A percentile compares a stretch with the other conserved stretches of the same genome.
phyloP scores from a whole-genome alignment of 2,888 invertebrate species.

The Eucriotettix oculatus region DNA sequence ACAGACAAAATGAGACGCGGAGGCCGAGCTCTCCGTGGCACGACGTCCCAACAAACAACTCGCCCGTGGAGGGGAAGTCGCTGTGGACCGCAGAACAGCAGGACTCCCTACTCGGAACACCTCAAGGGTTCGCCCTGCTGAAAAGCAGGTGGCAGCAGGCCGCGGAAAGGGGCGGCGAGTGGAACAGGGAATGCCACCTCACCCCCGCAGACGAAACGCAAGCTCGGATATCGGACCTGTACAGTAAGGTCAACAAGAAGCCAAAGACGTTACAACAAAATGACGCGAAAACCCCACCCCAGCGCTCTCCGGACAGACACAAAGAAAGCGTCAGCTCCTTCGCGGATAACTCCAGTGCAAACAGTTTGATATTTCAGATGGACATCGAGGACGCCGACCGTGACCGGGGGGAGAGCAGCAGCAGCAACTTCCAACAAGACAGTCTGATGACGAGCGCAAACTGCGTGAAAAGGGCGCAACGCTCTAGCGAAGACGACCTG shows the following conservation, averaged over 20 bases:
- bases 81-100: background rate
- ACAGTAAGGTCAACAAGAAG: slow-evolving; percentile 2
- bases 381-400: slow-evolving; percentile 15
- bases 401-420: slow-evolving; percentile 18
- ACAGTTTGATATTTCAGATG: too few relatives aligned
- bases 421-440: background rate
- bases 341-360: too few relatives aligned
- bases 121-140: slow-evolving; percentile 7
- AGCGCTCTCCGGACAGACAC: too few relatives aligned
- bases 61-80: slow-evolving; percentile 13
- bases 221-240: slow-evolving; percentile 9
- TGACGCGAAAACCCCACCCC: too few relatives aligned
- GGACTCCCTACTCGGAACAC: slow-evolving; percentile 10
- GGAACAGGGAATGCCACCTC: background rate
- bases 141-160: slow-evolving; percentile 7
- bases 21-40: slow-evolving; percentile 18
- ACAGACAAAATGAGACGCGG: slow-evolving; percentile 1
- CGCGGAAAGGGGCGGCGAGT: slow-evolving; percentile 3
- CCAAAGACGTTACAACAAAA: too few relatives aligned
- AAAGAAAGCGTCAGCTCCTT: too few relatives aligned
- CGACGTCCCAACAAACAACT: slow-evolving; percentile 20
- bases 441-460: background rate
- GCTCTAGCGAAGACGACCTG: too few relatives aligned
- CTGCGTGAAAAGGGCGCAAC: too few relatives aligned
- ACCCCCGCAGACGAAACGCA: slow-evolving; percentile 6